These are phyloP conservation scores for Monomorium pharaonis DNA, from an alignment of 1,140 invertebrate genomes.

Conservation along the genomic window DNA sequence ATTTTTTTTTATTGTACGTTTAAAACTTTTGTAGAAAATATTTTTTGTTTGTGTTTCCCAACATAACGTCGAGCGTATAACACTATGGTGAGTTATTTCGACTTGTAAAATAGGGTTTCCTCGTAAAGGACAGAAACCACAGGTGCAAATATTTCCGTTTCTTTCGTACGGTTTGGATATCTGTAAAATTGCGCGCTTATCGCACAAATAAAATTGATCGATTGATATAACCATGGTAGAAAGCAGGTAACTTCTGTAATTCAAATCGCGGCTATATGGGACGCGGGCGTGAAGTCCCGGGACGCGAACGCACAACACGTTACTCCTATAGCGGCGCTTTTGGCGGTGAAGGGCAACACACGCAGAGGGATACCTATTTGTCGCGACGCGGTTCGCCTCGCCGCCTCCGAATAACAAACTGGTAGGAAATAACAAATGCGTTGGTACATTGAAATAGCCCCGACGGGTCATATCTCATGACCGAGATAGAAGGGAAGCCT, in stretches of 20 bases:
- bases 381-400: constrained; percentile 65
- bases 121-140: not conserved
- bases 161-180: not conserved
- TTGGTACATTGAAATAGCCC: constrained; percentile 84
- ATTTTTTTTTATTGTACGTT: constrained; percentile 18
- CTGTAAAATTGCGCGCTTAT: not conserved
- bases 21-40: constrained; percentile 25
- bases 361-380: constrained; percentile 70
- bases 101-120: not conserved
- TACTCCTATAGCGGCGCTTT: constrained; percentile 50
- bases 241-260: not conserved
- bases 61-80: not conserved
- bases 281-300: not conserved
- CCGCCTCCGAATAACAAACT: constrained; percentile 80
- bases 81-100: not conserved
- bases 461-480: constrained; percentile 81
- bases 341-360: not conserved
- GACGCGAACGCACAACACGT: constrained; percentile 51
- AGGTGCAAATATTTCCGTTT: not conserved
- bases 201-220: not conserved
- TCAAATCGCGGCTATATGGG: not conserved
- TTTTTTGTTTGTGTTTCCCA: constrained; percentile 8
- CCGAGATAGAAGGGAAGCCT: constrained; percentile 13
- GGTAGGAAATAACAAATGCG: constrained; percentile 84
- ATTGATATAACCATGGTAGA: not conserved